phyloP scores from a whole-genome alignment of 1,140 invertebrate species.

The Drosophila bocqueti region DNA sequence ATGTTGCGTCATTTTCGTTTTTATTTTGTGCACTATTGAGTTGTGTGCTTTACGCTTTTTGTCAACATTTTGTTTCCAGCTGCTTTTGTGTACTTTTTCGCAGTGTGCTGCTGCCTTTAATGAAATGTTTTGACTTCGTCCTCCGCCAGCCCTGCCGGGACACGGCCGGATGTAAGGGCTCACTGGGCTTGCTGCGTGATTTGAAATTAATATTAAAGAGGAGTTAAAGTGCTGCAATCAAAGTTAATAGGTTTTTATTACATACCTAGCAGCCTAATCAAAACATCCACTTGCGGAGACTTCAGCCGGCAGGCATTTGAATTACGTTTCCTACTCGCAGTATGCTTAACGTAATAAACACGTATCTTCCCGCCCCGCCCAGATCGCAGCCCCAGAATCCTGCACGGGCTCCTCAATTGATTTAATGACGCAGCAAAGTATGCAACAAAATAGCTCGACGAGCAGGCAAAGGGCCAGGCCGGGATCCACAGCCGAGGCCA shows the following conservation, averaged over 20 bases:
- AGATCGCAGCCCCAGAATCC: not conserved
- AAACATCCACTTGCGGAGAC: conserved; percentile 8
- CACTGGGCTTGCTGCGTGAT: not conserved
- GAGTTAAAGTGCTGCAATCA: conserved; percentile 13
- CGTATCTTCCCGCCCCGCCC: conserved; percentile 1
- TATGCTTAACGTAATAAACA: conserved; percentile 41
- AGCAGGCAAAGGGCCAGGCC: conserved; percentile 22
- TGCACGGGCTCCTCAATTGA: conserved; percentile 49
- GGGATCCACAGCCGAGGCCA: conserved; percentile 4
- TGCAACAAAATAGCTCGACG: conserved; percentile 45
- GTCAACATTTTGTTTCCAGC: conserved; percentile 68
- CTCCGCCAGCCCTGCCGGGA: not conserved
- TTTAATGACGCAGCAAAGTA: conserved; percentile 71
- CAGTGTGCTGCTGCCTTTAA: conserved; percentile 54
- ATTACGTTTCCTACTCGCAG: conserved; percentile 20
- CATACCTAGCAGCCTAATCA: conserved; percentile 29
- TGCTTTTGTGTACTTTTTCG: conserved; percentile 43
- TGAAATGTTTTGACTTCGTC: conserved; percentile 69
- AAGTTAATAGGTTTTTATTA: conserved; percentile 4
- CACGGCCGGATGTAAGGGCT: not conserved
- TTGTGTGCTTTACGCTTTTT: conserved; percentile 74
- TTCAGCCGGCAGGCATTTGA: conserved; percentile 7
- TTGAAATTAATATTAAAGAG: conserved; percentile 35
- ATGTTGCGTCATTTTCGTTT: conserved; percentile 72
- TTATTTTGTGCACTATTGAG: conserved; percentile 70